A percentile compares a stretch with the other conserved stretches of the same genome.
Conservation (phyloP, 2,797 vertebrate genomes). For the Fistularia commersonii region DNA sequence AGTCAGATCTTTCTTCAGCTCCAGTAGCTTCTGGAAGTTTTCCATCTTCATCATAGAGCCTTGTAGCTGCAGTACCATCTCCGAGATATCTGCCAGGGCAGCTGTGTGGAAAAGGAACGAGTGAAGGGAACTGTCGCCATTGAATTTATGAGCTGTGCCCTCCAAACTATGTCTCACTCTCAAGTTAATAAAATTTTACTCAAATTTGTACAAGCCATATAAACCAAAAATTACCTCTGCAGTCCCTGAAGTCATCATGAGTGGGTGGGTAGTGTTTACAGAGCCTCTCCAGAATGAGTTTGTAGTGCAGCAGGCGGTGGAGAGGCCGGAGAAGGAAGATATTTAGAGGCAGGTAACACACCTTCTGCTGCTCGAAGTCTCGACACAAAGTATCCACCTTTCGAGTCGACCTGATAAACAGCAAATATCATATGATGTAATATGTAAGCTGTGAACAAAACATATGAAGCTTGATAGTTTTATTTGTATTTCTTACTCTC, state of each 20-base stretch:
- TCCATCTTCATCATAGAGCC: conserved; percentile 96
- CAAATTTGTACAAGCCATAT: no score
- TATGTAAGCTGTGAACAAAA: no score
- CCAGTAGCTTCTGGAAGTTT: conserved; percentile 95
- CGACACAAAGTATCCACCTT: conserved; percentile 83
- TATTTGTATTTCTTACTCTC: no score
- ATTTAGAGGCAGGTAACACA: conserved; percentile 94
- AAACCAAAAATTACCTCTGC: conserved; percentile 75
- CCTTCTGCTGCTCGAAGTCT: conserved; percentile 94
- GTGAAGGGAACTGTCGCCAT: background rate
- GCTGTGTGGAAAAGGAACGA: conserved; percentile 62
- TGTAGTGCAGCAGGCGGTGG: conserved; percentile 96
- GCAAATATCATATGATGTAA: background rate
- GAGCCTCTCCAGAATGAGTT: conserved; percentile 92
- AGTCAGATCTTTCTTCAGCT: conserved; percentile 93
- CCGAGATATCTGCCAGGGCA: conserved; percentile 89
- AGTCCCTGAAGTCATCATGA: conserved; percentile 90
- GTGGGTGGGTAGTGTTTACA: conserved; percentile 91
- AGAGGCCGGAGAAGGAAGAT: conserved; percentile 92
- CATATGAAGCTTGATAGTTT: no score
- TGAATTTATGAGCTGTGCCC: background rate
- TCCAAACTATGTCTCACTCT: background rate
- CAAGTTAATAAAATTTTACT: no score
- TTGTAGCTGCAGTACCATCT: conserved; percentile 89
- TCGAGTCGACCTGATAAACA: conserved; percentile 67